Conservation (phyloP, 2,888 invertebrate genomes). For the Phlogophora meticulosa region DNA sequence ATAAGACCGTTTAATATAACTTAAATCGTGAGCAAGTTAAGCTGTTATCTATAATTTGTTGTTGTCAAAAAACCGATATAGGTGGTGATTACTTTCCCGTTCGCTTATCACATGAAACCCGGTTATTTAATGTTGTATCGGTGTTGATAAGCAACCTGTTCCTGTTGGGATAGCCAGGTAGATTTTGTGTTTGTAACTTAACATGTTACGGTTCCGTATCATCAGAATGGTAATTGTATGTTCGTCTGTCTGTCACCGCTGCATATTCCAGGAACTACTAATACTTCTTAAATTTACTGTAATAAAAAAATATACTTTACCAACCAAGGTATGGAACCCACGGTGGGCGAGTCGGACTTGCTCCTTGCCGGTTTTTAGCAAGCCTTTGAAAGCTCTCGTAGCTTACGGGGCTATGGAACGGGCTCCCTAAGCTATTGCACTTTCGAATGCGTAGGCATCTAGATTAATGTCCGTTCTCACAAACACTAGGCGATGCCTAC, state of each 20-base stretch:
- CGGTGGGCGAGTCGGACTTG: no score
- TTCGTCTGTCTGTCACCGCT: no score
- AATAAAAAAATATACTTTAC: no score
- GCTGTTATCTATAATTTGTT: conserved; percentile 47
- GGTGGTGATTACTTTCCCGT: conserved; percentile 43
- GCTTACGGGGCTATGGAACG: background rate
- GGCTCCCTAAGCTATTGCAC: background rate
- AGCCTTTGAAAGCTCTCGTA: background rate
- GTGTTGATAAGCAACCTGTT: conserved; percentile 50
- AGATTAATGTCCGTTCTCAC: conserved; percentile 1
- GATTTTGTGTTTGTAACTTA: no score
- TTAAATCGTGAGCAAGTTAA: conserved; percentile 8
- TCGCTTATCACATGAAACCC: conserved; percentile 33
- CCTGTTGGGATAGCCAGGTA: conserved; percentile 17
- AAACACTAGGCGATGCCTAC: no score
- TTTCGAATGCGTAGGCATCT: conserved; percentile 3
- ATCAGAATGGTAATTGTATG: no score
- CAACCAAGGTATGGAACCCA: no score
- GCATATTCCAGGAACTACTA: no score
- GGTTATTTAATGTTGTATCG: conserved; percentile 31
- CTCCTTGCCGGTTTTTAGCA: background rate
- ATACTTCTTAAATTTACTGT: no score
- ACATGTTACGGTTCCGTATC: no score
- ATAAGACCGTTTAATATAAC: conserved; percentile 7
- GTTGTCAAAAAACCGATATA: conserved; percentile 48